Evolutionary conservation across 2,888 invertebrate genomes (phyloP), one percentile per base, ranked within the genome.

Genomic region (Andrena dorsata): DNA sequence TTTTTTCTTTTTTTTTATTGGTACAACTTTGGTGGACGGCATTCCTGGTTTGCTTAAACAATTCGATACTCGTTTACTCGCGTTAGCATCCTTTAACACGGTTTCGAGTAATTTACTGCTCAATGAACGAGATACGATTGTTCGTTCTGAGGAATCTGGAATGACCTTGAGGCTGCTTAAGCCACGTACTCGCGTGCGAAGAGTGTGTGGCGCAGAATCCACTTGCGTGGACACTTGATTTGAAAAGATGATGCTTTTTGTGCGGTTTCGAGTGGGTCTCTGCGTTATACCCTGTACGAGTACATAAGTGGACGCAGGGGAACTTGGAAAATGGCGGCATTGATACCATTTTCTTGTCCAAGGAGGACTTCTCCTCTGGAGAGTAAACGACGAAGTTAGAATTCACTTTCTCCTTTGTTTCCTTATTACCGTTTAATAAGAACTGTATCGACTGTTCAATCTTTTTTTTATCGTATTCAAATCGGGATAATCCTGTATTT

Each of bases 361-460:
- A n/a, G 41, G 41, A n/a, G 41, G 10, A 20, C 41, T 35, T 58
- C 10, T 7, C 26, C 2, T 28, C 26, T 47, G 20, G 53, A 66
- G 16, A 28, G 16, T 49, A n/a, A 53, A 13, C 28, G n/a, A 41
- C 2, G 26, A n/a, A 6, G 26, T 28, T 28, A 10, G 58, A 51
- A 35, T 41, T 56, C 28, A 26, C 13, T 58, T 70, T 16, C 16
- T 2, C 7, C 3, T 8, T 26, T 30, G 13, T 65, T 69, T 69
- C 49, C 4, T 58, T 41, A 35, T 63, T 32, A 23, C 2, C 1
- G 10, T 26, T 77, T 61, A 65, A 4, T 23, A 58, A 28, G 51
- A 76, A 64, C 26, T n/a, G 23, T 35, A 63, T 47, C 16, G 61
- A 68, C 13, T 28, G n/a, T 56, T 65, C 51, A 51, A 41, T 16